Conservation (phyloP, 2,888 invertebrate genomes). For the Heliconius ismenius region DNA sequence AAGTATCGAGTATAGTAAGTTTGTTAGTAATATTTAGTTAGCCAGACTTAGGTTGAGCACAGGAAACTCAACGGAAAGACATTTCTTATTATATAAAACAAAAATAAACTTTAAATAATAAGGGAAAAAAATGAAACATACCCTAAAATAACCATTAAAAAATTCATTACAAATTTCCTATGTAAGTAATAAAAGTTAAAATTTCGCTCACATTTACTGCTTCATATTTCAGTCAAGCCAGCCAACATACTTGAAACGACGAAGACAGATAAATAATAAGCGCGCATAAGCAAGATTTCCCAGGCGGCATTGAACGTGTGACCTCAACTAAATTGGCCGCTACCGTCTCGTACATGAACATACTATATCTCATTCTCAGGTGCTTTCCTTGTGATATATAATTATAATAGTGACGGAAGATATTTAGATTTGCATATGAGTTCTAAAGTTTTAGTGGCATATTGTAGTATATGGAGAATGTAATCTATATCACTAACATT, state of each 20-base stretch:
- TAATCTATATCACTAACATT: background rate
- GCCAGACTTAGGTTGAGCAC: no score
- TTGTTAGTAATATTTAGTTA: background rate
- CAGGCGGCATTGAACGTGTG: conserved; percentile 46
- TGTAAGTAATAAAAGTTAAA: conserved; percentile 18
- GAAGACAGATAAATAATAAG: conserved; percentile 48
- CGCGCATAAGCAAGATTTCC: conserved; percentile 51
- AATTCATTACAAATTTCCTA: background rate
- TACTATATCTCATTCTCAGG: conserved; percentile 15
- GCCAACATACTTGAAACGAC: conserved; percentile 39
- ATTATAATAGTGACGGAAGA: background rate
- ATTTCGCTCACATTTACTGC: conserved; percentile 21
- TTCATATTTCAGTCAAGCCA: conserved; percentile 32
- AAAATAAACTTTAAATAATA: no score
- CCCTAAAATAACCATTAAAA: background rate
- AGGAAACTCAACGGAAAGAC: background rate
- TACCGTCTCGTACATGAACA: conserved; percentile 13
- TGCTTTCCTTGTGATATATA: conserved; percentile 8
- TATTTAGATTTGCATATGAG: background rate
- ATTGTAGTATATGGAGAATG: background rate
- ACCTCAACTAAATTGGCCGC: conserved; percentile 40
- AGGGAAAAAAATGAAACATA: background rate
- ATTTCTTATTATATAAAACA: background rate
- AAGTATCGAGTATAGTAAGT: no score
- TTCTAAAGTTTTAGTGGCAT: background rate